Base-by-base conservation (phyloP, 2,888 invertebrate species). In the Rhagonycha fulva region DNA sequence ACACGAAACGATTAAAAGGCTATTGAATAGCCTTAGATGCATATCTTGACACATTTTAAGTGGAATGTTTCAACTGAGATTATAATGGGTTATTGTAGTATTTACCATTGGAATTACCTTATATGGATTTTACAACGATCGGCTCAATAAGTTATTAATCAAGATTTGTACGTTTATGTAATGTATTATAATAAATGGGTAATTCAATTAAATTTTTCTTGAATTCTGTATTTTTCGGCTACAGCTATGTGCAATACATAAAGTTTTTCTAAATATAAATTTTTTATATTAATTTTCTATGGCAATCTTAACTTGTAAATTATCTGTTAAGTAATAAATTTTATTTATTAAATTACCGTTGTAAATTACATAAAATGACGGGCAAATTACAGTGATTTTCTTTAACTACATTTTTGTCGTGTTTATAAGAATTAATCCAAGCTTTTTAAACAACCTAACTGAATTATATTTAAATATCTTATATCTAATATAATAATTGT, bases 111-210 rank as follows among this genome's bases (percentile, higher is more conserved):
- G 9, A 66, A 24, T 66, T 66, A 66, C 63, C 63, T 24, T 66
- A 66, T 66, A 66, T 66, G 63, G 63, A n/a, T 24, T 66, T 66
- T 66, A 66, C 63, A 26, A 66, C 63, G 26, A 23, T 66, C 26
- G 19, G 24, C 24, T 66, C 62, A 66, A n/a, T 66, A 66, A 66
- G 24, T 66, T 66, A 66, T 66, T 66, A 66, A 24, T 66, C 63
- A 66, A 66, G 63, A 66, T 66, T 66, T 66, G 63, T 66, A 66
- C 63, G 11, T 66, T 66, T 23, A 66, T 66, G 63, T 66, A 66
- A 66, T 66, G 26, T 24, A 66, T 66, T 24, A 66, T 66, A 66
- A 66, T 24, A 24, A 24, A 26, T 66, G 19, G 63, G 24, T 26
- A 24, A 24, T 66, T n/a, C n/a, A 19, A 24, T 47, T 24, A 24